Conservation (phyloP, 2,113 vertebrate genomes). For the Carlito syrichta region DNA sequence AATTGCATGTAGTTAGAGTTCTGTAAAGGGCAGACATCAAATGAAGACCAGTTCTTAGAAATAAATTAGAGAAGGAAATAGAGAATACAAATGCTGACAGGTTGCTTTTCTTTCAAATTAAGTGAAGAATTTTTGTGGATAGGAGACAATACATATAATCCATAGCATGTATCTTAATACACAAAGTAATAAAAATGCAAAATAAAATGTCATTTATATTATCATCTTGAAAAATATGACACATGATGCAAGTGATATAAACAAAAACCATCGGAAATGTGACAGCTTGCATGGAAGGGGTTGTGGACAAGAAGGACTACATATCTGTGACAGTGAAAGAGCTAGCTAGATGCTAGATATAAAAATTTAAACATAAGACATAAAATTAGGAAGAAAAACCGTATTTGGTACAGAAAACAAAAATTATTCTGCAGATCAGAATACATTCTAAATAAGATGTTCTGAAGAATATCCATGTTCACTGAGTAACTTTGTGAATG, state of each 20-base stretch:
- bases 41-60: neutral
- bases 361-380: neutral
- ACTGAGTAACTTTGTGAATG: neutral
- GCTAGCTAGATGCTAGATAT: neutral
- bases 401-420: neutral
- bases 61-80: neutral
- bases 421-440: neutral
- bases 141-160: neutral
- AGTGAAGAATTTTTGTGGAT: neutral
- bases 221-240: constrained; percentile 15
- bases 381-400: neutral
- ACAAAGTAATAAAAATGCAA: constrained; percentile 2
- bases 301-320: neutral
- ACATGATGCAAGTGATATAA: neutral
- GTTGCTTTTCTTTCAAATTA: neutral
- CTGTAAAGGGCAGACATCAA: neutral
- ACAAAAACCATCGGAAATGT: neutral
- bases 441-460: neutral
- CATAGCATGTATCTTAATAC: neutral
- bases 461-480: neutral
- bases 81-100: neutral
- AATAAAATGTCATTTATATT: neutral
- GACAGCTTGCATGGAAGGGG: neutral
- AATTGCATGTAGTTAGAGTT: neutral
- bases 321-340: neutral